A percentile compares a stretch with the other conserved stretches of the same genome.
phyloP scores from a whole-genome alignment of 2,888 invertebrate genomes.

The Holacanthella duospinosa region DNA sequence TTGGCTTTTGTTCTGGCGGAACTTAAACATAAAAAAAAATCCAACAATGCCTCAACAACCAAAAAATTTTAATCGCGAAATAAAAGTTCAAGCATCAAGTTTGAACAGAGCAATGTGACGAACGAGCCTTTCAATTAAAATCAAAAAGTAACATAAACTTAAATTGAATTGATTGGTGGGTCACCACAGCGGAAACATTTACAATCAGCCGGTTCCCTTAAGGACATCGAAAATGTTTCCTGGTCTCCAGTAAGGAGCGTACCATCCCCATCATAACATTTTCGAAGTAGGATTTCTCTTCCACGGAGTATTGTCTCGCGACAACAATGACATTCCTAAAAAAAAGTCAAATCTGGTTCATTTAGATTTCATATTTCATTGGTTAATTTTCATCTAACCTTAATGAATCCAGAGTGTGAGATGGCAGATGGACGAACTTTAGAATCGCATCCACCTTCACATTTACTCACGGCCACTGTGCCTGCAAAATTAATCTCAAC shows the following conservation, averaged over 20 bases:
- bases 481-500: not conserved
- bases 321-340: conserved; percentile 82
- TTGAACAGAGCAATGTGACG: no score
- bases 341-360: conserved; percentile 5
- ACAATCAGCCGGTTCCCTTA: conserved; percentile 79
- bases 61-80: not conserved
- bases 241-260: conserved; percentile 57
- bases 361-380: not conserved
- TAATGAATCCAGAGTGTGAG: conserved; percentile 76
- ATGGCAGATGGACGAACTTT: conserved; percentile 85
- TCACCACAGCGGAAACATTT: conserved; percentile 84
- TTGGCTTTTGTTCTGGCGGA: conserved; percentile 12
- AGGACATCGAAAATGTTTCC: conserved; percentile 66
- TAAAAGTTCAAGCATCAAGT: no score
- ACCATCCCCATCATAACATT: conserved; percentile 83
- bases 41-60: no score
- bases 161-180: conserved; percentile 43
- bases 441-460: conserved; percentile 83
- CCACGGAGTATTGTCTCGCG: conserved; percentile 75
- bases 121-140: not conserved
- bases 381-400: conserved; percentile 48
- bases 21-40: not conserved
- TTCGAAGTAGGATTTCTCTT: conserved; percentile 63
- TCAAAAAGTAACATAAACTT: no score
- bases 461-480: conserved; percentile 69